Conservation (phyloP, 2,797 vertebrate species). For the Gambusia yucatana region DNA sequence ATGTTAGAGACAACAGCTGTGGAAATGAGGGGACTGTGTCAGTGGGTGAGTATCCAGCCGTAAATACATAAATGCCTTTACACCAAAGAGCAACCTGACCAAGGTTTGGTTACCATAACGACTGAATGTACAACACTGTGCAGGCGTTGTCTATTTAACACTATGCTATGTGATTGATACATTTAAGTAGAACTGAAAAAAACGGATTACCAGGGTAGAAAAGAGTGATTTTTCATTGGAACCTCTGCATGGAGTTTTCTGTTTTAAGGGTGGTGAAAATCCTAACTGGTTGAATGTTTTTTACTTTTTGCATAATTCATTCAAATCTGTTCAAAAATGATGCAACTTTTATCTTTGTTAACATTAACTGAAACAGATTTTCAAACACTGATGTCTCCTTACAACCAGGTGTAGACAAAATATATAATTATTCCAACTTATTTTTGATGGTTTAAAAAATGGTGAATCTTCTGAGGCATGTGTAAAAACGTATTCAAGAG, state of each 20-base stretch:
- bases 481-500: background rate
- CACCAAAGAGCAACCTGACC: conserved; percentile 34
- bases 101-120: conserved; percentile 23
- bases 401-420: background rate
- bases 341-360: background rate
- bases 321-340: background rate
- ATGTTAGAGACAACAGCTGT: conserved; percentile 19
- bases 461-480: background rate
- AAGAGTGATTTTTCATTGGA: background rate
- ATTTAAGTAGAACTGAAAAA: background rate
- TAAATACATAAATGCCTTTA: conserved; percentile 28
- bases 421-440: too few species aligned
- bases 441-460: background rate
- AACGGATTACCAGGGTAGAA: background rate
- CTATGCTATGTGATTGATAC: background rate
- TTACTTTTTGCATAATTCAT: background rate
- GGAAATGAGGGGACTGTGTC: conserved; percentile 48
- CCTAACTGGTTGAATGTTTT: background rate
- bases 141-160: conserved; percentile 6
- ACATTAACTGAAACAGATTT: background rate
- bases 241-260: background rate
- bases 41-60: conserved; percentile 43
- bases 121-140: conserved; percentile 18
- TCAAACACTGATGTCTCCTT: background rate
- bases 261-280: background rate